Conservation (phyloP, 1,140 invertebrate species). For the Rhizoglyphus robini region DNA sequence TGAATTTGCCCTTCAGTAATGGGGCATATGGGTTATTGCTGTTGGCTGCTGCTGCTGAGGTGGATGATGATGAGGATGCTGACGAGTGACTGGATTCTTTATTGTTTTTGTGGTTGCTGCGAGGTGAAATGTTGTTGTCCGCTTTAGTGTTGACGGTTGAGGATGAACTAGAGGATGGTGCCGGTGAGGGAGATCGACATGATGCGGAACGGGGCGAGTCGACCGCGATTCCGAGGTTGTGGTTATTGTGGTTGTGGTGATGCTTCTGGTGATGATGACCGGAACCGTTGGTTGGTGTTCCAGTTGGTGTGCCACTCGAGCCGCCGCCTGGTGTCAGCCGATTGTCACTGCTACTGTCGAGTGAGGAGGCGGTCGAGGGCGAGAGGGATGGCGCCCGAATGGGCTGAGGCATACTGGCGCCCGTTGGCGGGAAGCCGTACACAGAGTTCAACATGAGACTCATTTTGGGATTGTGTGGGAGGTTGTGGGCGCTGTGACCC, state of each 20-base stretch:
- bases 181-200: slow-evolving; percentile 20
- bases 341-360: not conserved
- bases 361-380: not conserved
- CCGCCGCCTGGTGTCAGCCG: not conserved
- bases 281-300: slow-evolving; percentile 4
- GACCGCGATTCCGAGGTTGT: not conserved
- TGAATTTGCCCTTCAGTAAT: slow-evolving; percentile 38
- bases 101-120: not conserved
- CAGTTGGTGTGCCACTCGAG: not conserved
- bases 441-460: not conserved
- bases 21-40: slow-evolving; percentile 30
- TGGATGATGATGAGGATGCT: slow-evolving; percentile 3
- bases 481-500: not conserved
- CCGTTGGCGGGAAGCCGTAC: not conserved
- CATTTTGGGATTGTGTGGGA: not conserved
- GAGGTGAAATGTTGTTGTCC: slow-evolving; percentile 18
- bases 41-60: not conserved
- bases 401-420: not conserved
- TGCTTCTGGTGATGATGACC: not conserved
- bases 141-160: not conserved
- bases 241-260: slow-evolving; percentile 12
- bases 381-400: not conserved
- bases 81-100: not conserved
- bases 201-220: slow-evolving; percentile 16
- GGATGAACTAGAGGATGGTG: slow-evolving; percentile 3